phyloP scores from a whole-genome alignment of 2,797 vertebrate genomes.

The Tapera naevia region DNA sequence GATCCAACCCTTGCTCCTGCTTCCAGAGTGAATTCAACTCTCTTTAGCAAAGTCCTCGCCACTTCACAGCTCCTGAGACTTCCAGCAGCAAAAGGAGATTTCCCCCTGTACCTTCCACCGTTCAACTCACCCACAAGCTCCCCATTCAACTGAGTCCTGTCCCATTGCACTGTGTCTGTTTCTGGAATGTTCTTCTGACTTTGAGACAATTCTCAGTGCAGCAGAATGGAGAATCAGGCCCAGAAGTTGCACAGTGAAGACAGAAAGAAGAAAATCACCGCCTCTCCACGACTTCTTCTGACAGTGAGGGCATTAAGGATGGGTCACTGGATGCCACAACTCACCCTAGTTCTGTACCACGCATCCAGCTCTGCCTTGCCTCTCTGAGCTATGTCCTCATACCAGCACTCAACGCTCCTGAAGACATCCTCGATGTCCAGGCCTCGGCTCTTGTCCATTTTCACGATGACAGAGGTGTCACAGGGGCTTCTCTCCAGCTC shows the following conservation, averaged over 20 bases:
- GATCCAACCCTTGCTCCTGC: neutral
- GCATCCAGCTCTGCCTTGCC: conserved; percentile 75
- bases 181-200: neutral
- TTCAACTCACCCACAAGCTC: neutral
- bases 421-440: conserved; percentile 81
- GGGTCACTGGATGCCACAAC: neutral
- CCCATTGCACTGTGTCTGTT: neutral
- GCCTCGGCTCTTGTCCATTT: conserved; percentile 65
- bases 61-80: neutral
- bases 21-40: neutral
- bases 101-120: neutral
- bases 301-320: neutral
- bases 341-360: conserved; percentile 81
- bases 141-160: neutral
- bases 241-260: neutral
- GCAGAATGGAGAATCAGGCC: neutral
- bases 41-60: neutral
- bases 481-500: conserved; percentile 80
- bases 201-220: neutral
- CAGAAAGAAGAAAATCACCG: neutral
- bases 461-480: conserved; percentile 76
- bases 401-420: conserved; percentile 68
- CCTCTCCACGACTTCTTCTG: neutral
- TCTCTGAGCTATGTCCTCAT: conserved; percentile 69
- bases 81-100: neutral